phyloP scores from a whole-genome alignment of 2,888 invertebrate genomes.

The Apodemia zela region DNA sequence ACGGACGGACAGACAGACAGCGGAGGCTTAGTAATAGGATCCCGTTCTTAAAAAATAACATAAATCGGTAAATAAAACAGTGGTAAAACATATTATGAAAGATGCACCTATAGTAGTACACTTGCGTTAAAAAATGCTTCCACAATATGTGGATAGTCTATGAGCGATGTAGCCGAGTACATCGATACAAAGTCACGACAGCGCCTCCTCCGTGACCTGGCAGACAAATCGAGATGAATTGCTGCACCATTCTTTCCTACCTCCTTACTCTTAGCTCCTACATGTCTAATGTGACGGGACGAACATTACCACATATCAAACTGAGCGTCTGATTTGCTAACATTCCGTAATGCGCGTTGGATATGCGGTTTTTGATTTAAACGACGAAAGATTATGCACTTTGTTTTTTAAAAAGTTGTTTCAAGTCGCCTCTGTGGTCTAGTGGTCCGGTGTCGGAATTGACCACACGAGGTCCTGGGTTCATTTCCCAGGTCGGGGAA shows the following conservation, averaged over 20 bases:
- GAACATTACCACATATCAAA: conserved; percentile 47
- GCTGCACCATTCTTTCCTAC: conserved; percentile 55
- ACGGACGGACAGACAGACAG: no score
- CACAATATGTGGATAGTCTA: conserved; percentile 34
- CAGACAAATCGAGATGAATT: conserved; percentile 77
- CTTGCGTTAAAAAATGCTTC: no score
- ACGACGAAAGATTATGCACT: background rate
- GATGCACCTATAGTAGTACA: no score
- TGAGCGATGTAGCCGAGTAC: conserved; percentile 39
- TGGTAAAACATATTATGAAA: no score
- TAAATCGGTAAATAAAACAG: no score
- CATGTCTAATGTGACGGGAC: conserved; percentile 45
- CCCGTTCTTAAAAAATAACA: no score
- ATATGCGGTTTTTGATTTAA: background rate
- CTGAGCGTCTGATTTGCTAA: conserved; percentile 38
- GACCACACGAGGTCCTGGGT: no score
- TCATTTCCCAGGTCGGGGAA: no score
- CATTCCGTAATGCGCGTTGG: conserved; percentile 14
- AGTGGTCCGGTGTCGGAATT: no score
- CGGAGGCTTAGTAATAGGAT: no score
- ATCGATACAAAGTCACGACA: conserved; percentile 55
- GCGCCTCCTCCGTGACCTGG: conserved; percentile 57
- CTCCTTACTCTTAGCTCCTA: conserved; percentile 34
- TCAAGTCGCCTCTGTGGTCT: no score
- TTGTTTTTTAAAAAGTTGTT: no score